Percentiles rank a stretch among this genome's conserved stretches.
Conservation (phyloP, 1,140 invertebrate genomes). For the Aphelenchoides fujianensis region DNA sequence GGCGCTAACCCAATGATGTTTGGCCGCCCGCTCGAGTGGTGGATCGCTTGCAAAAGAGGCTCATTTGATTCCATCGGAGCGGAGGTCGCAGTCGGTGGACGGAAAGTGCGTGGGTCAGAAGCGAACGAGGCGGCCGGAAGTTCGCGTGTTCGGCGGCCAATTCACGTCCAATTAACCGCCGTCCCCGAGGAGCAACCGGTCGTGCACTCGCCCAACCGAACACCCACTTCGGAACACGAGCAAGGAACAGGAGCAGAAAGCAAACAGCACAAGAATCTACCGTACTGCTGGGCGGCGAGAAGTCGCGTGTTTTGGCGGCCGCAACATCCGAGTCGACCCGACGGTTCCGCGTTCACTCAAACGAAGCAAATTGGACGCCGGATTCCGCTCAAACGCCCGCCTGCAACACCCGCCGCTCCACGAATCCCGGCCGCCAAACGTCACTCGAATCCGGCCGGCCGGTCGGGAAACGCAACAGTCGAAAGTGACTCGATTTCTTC, state of each 20-base stretch:
- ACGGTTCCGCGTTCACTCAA: background rate
- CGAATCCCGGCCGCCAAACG: background rate
- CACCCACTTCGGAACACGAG: background rate
- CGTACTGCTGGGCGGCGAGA: too few relatives aligned
- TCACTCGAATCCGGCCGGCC: background rate
- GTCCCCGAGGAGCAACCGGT: background rate
- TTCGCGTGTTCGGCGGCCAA: background rate
- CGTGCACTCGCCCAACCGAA: background rate
- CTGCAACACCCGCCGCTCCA: too few relatives aligned
- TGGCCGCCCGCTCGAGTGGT: background rate
- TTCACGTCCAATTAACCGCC: background rate
- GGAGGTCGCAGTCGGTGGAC: background rate
- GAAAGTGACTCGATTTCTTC: background rate
- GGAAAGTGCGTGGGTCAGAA: background rate
- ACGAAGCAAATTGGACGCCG: background rate
- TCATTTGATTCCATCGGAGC: too few relatives aligned
- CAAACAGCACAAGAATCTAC: too few relatives aligned
- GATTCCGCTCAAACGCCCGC: too few relatives aligned
- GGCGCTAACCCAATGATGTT: background rate
- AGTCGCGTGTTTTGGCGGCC: too few relatives aligned
- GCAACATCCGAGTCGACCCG: background rate
- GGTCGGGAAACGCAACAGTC: background rate
- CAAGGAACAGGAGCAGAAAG: background rate
- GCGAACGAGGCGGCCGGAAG: background rate
- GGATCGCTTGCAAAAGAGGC: too few relatives aligned